Conservation (phyloP, 2,113 vertebrate species). For the Chloroceryle aenea region DNA sequence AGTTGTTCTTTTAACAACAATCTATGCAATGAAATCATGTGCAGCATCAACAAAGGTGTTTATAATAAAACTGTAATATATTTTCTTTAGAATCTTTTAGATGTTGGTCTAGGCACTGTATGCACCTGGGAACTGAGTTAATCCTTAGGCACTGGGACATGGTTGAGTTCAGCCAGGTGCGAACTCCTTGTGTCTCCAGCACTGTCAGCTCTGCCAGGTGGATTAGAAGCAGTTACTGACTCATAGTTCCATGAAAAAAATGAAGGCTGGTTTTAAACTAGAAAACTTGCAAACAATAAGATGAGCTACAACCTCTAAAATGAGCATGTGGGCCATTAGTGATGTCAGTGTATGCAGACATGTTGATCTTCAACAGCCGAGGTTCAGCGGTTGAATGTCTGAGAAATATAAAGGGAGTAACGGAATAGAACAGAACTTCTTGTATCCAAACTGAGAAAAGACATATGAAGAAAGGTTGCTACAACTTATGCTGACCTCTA, state of each 20-base stretch:
- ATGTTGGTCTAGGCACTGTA: background rate
- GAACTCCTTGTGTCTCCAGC: background rate
- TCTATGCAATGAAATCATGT: background rate
- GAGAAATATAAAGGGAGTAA: background rate
- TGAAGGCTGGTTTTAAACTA: background rate
- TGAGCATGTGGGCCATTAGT: background rate
- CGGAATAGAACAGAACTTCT: background rate
- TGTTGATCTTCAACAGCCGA: background rate
- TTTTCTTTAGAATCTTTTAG: background rate
- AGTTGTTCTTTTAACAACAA: background rate
- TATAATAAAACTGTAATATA: background rate
- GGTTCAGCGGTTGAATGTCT: background rate
- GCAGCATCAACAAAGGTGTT: background rate
- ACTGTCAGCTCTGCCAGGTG: accelerated
- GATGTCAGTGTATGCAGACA: background rate
- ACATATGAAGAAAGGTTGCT: background rate
- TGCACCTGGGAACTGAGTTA: background rate
- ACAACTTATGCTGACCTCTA: conserved; percentile 2
- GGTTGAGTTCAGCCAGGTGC: background rate
- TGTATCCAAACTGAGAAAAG: background rate
- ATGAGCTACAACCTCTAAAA: background rate
- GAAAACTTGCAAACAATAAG: background rate
- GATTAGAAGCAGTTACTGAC: background rate
- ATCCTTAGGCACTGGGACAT: background rate
- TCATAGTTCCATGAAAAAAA: background rate